phyloP scores from a whole-genome alignment of 2,888 invertebrate species.

The Axea sp. region DNA sequence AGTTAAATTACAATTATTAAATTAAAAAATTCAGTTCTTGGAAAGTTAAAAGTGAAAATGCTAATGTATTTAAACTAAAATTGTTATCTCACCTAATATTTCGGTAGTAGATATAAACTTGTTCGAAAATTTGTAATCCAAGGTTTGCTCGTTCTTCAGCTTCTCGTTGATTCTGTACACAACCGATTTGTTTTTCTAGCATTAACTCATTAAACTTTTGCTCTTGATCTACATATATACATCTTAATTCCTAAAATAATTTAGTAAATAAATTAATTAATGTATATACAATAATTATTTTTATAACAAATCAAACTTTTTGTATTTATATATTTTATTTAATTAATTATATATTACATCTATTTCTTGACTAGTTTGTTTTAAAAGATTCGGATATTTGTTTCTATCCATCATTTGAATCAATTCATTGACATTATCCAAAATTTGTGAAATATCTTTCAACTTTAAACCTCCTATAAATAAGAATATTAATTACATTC shows the following conservation, averaged over 20 bases:
- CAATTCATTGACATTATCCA: slow-evolving; percentile 70
- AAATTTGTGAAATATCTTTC: slow-evolving; percentile 65
- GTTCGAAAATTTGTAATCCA: slow-evolving; percentile 72
- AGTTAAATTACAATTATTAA: too few species aligned
- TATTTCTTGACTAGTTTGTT: slow-evolving; percentile 59
- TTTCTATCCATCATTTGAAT: slow-evolving; percentile 67
- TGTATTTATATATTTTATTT: neutral
- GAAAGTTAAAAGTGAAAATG: too few species aligned
- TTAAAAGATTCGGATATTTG: slow-evolving; percentile 67
- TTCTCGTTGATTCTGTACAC: slow-evolving; percentile 57
- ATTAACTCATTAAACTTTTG: slow-evolving; percentile 59
- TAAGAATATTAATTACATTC: neutral
- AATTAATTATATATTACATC: slow-evolving; percentile 60
- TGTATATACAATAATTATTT: neutral
- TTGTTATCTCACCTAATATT: slow-evolving; percentile 11
- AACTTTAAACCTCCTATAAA: slow-evolving; percentile 65
- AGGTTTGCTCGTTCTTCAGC: slow-evolving; percentile 65
- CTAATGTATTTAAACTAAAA: too few species aligned
- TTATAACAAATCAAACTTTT: too few species aligned
- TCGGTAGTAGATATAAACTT: slow-evolving; percentile 55
- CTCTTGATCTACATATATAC: slow-evolving; percentile 63
- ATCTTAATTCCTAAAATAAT: slow-evolving; percentile 65
- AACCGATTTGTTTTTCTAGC: slow-evolving; percentile 65
- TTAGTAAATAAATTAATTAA: too few species aligned
- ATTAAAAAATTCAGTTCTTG: too few species aligned